Evolutionary conservation across 2,888 invertebrate genomes (phyloP), one percentile per base, ranked within the genome.

Genomic region (Neelides folsomi): DNA sequence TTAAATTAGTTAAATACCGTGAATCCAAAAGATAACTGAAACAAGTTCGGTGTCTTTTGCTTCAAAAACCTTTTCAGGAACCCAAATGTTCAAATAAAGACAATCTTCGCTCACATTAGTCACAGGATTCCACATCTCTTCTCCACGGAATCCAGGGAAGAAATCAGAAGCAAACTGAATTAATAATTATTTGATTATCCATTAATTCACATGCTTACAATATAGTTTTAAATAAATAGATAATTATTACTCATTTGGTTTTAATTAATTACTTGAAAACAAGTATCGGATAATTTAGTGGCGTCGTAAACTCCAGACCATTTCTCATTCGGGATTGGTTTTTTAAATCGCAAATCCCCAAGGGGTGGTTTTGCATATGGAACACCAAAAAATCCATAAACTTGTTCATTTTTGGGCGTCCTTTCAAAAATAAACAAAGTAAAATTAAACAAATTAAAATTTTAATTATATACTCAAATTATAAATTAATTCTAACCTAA

Each of bases 321-420:
- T 0, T 85, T 84, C 59, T 86, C 85, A 53, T 85, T 79, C 12
- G 87, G 85, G 47, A 85, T 81, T n/a, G 90, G 90, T 64, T 83
- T 81, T 42, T 85, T 78, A 72, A 90, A 90, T 66, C 90, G 75
- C 56, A 89, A 75, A 48, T 67, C 59, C 8, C 87, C 88, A 40
- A 89, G 71, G 2, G 90, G 89, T 1, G 90, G 84, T 69, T 87
- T 86, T 6, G 89, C 90, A 68, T 86, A 90, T 13, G 90, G 90
- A 59, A 90, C 85, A 6, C 90, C 89, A 48, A 83, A 82, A 67
- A 86, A 90, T 48, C 85, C 82, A 69, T 88, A 87, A 27, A 89
- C 84, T 70, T 90, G 82, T 49, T 86, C 78, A n/a, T 12, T 27
- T 16, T 19, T 35, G 3, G 19, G 13, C 12, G 46, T 43, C 10